Evolutionary conservation across 2,888 invertebrate genomes (phyloP).

Genomic region (Sinodicranocentrus sp.): DNA sequence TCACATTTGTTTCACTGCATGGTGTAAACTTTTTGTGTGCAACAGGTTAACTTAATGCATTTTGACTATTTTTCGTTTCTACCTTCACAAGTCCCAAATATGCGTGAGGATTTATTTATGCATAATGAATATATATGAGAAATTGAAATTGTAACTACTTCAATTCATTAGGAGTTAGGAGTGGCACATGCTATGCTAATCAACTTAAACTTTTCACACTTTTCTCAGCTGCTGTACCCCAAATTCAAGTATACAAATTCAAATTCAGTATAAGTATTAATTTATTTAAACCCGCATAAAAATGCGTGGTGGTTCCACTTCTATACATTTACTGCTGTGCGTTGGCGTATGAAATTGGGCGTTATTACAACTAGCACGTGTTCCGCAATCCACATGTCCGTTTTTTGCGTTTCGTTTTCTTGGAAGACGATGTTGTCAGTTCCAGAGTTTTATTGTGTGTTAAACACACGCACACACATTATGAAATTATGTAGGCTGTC

Average conservation of each 20-base stretch:
- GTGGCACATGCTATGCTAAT: background rate
- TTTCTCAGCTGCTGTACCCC: too few relatives aligned
- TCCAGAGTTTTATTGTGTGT: slow-evolving; percentile 1
- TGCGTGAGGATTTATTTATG: background rate
- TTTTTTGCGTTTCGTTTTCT: background rate
- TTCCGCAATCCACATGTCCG: background rate
- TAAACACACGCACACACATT: too few relatives aligned
- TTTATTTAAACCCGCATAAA: too few relatives aligned
- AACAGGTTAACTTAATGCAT: slow-evolving; percentile 14
- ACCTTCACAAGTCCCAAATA: background rate
- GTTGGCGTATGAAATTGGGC: too few relatives aligned
- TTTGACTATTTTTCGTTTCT: background rate
- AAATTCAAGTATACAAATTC: too few relatives aligned
- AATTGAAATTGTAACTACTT: background rate
- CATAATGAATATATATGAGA: slow-evolving; percentile 2
- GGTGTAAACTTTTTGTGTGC: background rate
- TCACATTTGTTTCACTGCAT: too few relatives aligned
- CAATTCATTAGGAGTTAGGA: slow-evolving; percentile 1
- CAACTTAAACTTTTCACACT: slow-evolving; percentile 4
- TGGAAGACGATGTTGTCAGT: background rate
- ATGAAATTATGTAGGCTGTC: background rate
- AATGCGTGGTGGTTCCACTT: too few relatives aligned
- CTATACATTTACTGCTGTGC: too few relatives aligned
- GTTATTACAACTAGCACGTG: background rate
- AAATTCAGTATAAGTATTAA: too few relatives aligned